These are phyloP conservation scores for Rhimphoctona megacephalus DNA, from an alignment of 2,888 invertebrate genomes.

Conservation along the genomic window DNA sequence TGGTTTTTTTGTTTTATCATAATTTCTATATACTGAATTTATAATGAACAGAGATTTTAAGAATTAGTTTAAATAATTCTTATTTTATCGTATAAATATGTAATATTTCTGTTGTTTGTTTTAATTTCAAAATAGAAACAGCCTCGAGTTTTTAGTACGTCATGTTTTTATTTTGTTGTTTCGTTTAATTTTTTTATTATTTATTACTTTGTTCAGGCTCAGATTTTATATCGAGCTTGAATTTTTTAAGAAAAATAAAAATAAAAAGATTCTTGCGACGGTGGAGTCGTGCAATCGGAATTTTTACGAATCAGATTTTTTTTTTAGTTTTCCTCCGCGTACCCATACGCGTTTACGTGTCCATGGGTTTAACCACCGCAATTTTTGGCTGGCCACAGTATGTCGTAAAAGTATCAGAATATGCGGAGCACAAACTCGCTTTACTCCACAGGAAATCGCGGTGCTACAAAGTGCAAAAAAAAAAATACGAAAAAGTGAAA, in stretches of 20 bases:
- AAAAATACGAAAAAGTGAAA: not conserved
- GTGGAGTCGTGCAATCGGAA: not conserved
- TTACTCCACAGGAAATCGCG: conserved; percentile 52
- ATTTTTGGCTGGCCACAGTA: conserved; percentile 26
- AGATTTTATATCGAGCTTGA: not conserved
- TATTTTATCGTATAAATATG: not conserved
- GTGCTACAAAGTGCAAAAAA: conserved; percentile 36
- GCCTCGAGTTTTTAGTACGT: no score
- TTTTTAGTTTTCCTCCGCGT: not conserved
- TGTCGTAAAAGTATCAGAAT: conserved; percentile 22
- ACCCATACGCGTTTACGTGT: not conserved
- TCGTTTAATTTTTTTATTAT: not conserved
- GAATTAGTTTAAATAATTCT: not conserved
- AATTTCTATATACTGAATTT: not conserved
- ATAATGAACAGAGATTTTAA: not conserved
- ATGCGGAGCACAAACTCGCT: conserved; percentile 21
- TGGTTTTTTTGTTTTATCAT: not conserved
- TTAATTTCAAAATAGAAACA: not conserved
- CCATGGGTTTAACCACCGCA: conserved; percentile 2
- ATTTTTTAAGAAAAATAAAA: not conserved
- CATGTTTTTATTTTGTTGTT: not conserved
- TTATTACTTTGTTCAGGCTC: not conserved
- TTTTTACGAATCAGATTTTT: not conserved
- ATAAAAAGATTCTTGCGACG: not conserved
- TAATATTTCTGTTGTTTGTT: not conserved